Conservation (phyloP, 2,797 vertebrate genomes). For the Anomalospiza imberbis region DNA sequence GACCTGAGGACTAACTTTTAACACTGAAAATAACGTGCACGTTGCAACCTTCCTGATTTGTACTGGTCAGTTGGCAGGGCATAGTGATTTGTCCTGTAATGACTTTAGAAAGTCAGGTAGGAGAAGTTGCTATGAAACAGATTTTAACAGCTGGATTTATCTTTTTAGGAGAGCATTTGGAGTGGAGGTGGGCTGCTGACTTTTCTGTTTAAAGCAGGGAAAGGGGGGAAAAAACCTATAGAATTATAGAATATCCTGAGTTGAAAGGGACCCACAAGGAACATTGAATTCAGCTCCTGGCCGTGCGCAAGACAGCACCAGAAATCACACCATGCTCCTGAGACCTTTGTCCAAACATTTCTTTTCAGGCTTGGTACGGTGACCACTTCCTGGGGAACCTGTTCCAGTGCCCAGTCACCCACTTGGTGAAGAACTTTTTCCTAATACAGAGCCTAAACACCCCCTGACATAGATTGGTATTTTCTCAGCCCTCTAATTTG, state of each 20-base stretch:
- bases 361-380: background rate
- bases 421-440: background rate
- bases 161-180: background rate
- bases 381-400: background rate
- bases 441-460: background rate
- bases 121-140: background rate
- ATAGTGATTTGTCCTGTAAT: background rate
- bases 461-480: background rate
- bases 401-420: accelerated
- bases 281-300: background rate
- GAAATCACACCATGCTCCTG: background rate
- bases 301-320: background rate
- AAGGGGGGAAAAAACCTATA: background rate
- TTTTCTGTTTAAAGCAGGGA: background rate
- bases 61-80: background rate
- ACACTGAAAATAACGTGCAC: background rate
- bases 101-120: background rate
- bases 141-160: background rate
- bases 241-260: background rate
- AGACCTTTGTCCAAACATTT: background rate
- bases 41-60: background rate
- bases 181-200: background rate
- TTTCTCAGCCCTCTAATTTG: background rate
- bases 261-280: background rate
- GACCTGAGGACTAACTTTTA: background rate